Conservation (phyloP, 2,888 invertebrate genomes). For the Enchytraeus crypticus region DNA sequence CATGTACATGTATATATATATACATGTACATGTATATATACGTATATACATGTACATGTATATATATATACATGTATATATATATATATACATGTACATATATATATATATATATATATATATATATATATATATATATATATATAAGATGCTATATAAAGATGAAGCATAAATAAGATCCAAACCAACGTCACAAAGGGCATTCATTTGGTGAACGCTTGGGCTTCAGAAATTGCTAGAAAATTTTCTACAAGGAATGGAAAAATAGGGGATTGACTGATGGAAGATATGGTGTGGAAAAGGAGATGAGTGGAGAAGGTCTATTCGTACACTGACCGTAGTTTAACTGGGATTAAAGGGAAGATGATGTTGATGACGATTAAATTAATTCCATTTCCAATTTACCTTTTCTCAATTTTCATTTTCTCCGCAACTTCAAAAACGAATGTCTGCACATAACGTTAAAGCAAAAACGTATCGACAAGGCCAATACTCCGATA, state of each 20-base stretch:
- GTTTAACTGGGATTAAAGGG: neutral
- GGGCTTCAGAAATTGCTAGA: too few species aligned
- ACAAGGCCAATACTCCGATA: too few species aligned
- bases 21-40: neutral
- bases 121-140: constrained; percentile 1
- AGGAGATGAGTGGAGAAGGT: too few species aligned
- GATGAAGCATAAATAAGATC: neutral
- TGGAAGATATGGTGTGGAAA: too few species aligned
- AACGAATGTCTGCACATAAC: too few species aligned
- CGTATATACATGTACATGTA: neutral
- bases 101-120: neutral
- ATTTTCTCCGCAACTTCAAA: too few species aligned
- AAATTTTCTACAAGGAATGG: too few species aligned
- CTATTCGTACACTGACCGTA: neutral
- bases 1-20: neutral
- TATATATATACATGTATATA: neutral
- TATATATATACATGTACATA: neutral
- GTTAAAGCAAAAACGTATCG: too few species aligned
- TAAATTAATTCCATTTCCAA: neutral
- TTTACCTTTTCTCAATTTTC: too few species aligned
- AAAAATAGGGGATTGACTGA: too few species aligned
- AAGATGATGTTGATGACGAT: neutral
- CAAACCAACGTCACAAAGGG: too few species aligned
- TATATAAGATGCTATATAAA: neutral
- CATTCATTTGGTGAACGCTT: too few species aligned